These are phyloP conservation scores for Ichneumoninae sp. DNA, from an alignment of 2,888 invertebrate species.

Conservation along the genomic window DNA sequence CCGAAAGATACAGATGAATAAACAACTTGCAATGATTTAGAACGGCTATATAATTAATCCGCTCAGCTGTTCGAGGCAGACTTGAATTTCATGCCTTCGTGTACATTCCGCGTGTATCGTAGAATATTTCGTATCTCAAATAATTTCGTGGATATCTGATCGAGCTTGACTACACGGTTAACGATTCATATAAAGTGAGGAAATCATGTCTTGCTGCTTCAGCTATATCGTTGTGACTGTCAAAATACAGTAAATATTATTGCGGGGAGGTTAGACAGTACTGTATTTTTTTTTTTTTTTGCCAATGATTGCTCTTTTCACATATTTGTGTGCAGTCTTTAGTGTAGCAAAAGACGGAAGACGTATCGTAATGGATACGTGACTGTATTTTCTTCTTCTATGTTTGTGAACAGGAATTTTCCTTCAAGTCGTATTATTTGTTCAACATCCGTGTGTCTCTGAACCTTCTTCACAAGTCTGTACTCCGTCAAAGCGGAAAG, in stretches of 20 bases:
- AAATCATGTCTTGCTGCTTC: not conserved
- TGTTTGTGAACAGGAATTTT: not conserved
- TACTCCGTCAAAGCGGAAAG: conserved; percentile 15
- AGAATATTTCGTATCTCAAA: not conserved
- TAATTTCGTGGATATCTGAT: conserved; percentile 6
- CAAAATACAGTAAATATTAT: not conserved
- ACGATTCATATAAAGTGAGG: conserved; percentile 15
- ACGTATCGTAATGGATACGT: conserved; percentile 2
- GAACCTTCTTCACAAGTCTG: not conserved
- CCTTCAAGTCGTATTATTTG: not conserved
- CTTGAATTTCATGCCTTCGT: not conserved
- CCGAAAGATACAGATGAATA: not conserved
- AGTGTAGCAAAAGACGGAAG: not conserved
- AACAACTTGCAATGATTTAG: not conserved
- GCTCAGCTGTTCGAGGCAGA: not conserved
- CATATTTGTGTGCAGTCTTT: not conserved
- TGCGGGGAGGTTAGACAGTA: not conserved
- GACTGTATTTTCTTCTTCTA: not conserved
- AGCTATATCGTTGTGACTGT: not conserved
- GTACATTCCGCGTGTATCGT: not conserved
- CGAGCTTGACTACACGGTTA: not conserved
- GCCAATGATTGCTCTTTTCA: not conserved
- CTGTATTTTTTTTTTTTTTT: not conserved
- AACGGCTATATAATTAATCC: not conserved
- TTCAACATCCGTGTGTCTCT: conserved; percentile 9